Base-by-base conservation (phyloP, 2,888 invertebrate species). In the Drosophila affinis region DNA sequence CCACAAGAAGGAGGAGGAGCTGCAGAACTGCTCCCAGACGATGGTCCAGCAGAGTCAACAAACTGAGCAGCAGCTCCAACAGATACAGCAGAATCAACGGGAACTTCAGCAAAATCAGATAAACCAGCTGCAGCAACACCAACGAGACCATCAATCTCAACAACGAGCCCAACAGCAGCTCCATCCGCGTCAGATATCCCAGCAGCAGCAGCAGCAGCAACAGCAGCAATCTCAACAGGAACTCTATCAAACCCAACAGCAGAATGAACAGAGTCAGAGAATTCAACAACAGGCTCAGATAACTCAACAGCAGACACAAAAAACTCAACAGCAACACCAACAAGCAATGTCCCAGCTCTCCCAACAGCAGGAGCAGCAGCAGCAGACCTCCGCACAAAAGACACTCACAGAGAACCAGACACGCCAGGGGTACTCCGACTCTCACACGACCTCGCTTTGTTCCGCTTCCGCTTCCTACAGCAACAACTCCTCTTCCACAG, bases 1-100 rank as follows among this genome's bases (percentile, higher is more conserved):
- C 61, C 91, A 91, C 64, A 88, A 90, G 78, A 89, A 90, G 78
- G 91, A 91, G 77, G 89, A 91, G 79, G 89, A 91, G 70, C 81
- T 90, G 49, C 78, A 84, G 61, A 76, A 78, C 52, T 48, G 68
- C 46, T 9, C 48, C 24, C 24, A 24, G 24, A 4, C 4, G 24
- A 24, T 24, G 24, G 5, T 24, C 44, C 67, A 72, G 74, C 78
- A 78, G 67, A 75, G 67, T 58, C 80, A 76, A 69, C 63, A 76
- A 63, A 21, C 65, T 68, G 62, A 59, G 14, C 59, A 69, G 51
- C 29, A 57, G 51, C 59, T 71, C 24, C 68, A 69, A 10, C 68
- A 69, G 32, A 39, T 69, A 3, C 68, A 69, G 57, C 55, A 69
- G 1, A 24, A 54, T 17, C 14, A 34, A 1, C 71, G 58, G 14